Evolutionary conservation across 2,888 invertebrate species (phyloP), one percentile per base, ranked within the genome.

Genomic region (Polylopha cassiicola): DNA sequence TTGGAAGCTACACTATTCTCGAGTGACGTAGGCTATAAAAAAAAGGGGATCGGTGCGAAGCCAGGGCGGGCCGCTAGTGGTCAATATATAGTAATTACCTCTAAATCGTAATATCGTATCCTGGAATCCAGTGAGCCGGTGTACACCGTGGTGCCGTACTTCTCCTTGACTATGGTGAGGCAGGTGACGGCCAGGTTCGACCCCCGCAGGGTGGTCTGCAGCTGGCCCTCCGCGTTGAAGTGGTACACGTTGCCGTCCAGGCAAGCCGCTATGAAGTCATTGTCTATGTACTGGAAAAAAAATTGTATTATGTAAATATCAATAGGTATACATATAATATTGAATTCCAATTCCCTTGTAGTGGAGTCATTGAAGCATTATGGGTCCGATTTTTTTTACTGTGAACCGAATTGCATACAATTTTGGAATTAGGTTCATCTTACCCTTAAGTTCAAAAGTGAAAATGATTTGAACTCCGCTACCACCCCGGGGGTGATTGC

Each of bases 211-310:
- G 87, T 87, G 45, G 84, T 79, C 27, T 88, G 53, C 23, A 89
- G 72, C 39, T 82, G 79, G 2, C 88, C 88, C 9, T 87, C 86
- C 4, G 85, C 68, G 51, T 81, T 85, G 61, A 88, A 90, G 61
- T 88, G 86, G 60, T 89, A 89, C 28, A 91, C 84, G 48, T 87
- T 87, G 36, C 91, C 91, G 49, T 89, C 88, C 42, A 90, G 85
- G 39, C 89, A 89, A 0, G 89, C 90, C 0, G 89, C 89, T 50
- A 91, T 61, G 63, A 91, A 87, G 36, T 87, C 84, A 49, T 87
- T 81, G 24, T 87, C 86, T 46, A 89, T 73, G 45, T 87, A 85
- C 90, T 91, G 76, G 39, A 84, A 80, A 48, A 42, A 44, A 59
- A 47, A 48, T 38, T 38, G 30, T 21, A 10, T 18, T 13, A 22